Percentiles rank a stretch among this genome's conserved stretches.
These are phyloP conservation scores for Diplodus puntazzo DNA, from an alignment of 2,797 vertebrate genomes.

Conservation along the genomic window DNA sequence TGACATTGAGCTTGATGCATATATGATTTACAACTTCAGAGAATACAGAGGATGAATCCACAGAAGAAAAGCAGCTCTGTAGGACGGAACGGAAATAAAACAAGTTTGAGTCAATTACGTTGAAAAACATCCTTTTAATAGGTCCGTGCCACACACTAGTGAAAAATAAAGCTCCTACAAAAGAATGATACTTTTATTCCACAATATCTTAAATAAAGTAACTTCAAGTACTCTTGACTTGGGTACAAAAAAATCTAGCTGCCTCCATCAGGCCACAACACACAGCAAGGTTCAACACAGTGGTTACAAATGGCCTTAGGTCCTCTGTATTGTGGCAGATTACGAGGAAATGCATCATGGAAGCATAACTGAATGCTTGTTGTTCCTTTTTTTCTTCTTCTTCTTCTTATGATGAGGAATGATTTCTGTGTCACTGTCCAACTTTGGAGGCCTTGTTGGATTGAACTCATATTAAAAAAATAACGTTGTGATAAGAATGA, in stretches of 20 bases:
- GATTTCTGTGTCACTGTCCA: constrained; percentile 87
- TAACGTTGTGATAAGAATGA: constrained; percentile 77
- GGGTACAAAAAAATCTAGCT: constrained; percentile 99
- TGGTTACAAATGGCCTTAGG: constrained; percentile 95
- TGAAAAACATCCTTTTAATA: constrained; percentile 99
- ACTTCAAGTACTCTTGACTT: constrained; percentile 99
- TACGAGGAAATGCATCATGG: constrained; percentile 82
- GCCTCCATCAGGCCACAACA: constrained; percentile 97
- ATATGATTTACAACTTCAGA: background rate
- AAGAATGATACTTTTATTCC: constrained; percentile 99
- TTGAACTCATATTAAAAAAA: constrained; percentile 93
- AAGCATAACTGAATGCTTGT: constrained; percentile 86
- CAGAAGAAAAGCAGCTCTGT: background rate
- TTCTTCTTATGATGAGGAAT: constrained; percentile 88
- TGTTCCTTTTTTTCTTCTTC: constrained; percentile 80
- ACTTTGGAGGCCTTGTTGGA: constrained; percentile 95
- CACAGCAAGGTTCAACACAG: constrained; percentile 97
- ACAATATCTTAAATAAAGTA: constrained; percentile 99
- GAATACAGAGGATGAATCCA: background rate
- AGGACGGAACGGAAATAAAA: constrained; percentile 67
- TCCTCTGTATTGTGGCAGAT: constrained; percentile 94
- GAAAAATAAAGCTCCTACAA: constrained; percentile 99
- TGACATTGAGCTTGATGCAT: background rate
- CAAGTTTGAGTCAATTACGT: constrained; percentile 82
- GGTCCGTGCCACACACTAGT: constrained; percentile 99